Conservation (phyloP, 53 echinoderm and acorn worm species). For the Temnopleurus reevesii region DNA sequence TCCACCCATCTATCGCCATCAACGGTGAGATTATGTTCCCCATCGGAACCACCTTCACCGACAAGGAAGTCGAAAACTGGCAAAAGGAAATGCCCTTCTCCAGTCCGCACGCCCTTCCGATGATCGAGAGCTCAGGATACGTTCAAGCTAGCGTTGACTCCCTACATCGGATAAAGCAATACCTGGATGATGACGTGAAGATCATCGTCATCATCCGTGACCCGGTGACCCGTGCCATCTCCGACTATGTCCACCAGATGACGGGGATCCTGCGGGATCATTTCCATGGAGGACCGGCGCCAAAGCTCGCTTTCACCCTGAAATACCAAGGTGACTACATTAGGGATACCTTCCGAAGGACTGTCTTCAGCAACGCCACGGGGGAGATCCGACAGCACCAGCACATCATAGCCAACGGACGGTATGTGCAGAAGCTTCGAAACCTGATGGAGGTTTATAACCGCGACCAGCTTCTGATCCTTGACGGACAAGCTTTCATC, state of each 20-base stretch:
- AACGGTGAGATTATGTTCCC: background rate
- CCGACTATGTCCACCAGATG: conserved; percentile 21
- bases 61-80: background rate
- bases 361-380: background rate
- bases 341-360: background rate
- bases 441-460: background rate
- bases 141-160: background rate
- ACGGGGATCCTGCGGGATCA: background rate
- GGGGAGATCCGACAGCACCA: background rate
- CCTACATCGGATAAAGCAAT: background rate
- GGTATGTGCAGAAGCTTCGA: background rate
- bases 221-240: background rate
- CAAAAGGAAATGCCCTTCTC: background rate
- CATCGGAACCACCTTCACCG: background rate
- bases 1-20: background rate
- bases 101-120: background rate
- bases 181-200: background rate
- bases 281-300: no score
- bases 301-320: background rate
- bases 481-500: conserved; percentile 12
- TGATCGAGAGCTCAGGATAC: background rate
- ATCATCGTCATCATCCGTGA: conserved; percentile 16
- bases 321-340: background rate
- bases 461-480: background rate
- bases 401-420: background rate